Base-by-base conservation (phyloP, 2,113 vertebrate species). In the Pituophis catenifer region DNA sequence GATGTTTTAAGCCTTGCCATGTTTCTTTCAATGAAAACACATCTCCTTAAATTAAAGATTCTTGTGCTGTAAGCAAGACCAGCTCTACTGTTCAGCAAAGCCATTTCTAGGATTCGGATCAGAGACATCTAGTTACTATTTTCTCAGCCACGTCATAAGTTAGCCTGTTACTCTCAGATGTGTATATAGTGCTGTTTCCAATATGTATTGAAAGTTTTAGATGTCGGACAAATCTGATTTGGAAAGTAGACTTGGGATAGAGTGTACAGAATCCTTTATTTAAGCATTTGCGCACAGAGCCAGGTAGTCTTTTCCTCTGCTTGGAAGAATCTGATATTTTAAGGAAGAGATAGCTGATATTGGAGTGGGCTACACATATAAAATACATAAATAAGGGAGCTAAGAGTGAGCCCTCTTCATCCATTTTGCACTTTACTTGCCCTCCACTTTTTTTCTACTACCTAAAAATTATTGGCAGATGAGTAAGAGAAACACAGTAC, bases 21-120 rank as follows among this genome's bases (percentile, higher is more conserved):
- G 10, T 92, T 0, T 85, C 29, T 93, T 97, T 92, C 86, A 92
- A 93, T 94, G 94, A 87, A 87, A 26, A 50, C 81, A 44, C 17
- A 48, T 19, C 54, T 29, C 58, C 29, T 23, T 88, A 53, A 52
- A 65, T 29, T 50, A 90, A 33, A 19, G 21, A 29, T 44, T 21
- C n/a, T 44, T 91, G 52, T 38, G 52, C 48, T 33, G 17, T 11
- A 33, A 19, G 10, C 50, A 54, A 21, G 17, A 13, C 48, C 44
- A 52, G 24, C 1, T 11, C 26, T 65, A 5, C 26, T 26, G 8
- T 59, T 58, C 70, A 19, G 15, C 15, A 59, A 10, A 15, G 57
- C 38, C 13, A 90, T 57, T 59, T 26, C 89, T 59, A 23, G 44
- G 21, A 38, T 13, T 6, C 13, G 57, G 57, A 62, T 50, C 89